Evolutionary conservation across 2,113 vertebrate genomes (phyloP), one percentile per base, ranked within the genome.

Genomic region (Brachypteracias leptosomus): DNA sequence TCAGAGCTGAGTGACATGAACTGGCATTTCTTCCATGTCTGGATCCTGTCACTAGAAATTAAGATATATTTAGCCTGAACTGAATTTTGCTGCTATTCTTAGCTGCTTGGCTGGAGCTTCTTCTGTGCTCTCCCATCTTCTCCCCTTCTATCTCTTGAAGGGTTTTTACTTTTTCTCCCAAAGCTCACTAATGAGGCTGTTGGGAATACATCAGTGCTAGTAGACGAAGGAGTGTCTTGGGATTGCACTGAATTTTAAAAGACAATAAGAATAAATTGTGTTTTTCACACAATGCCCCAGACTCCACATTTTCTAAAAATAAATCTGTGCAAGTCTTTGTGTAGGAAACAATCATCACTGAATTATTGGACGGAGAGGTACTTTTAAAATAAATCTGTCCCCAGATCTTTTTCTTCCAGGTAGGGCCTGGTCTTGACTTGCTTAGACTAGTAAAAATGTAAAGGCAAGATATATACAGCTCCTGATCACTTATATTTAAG

Each of bases 41-140:
- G 90, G 79, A 87, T 88, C 72, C 36, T 3, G 2, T 85, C 93
- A 87, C 79, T 63, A 72, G 77, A 78, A 94, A 81, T n/a, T 13
- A 44, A 91, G 72, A 38, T 90, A 96, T 90, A 86, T 95, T 95
- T 96, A 94, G 57, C 61, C 49, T 80, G 28, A 82, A 8, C 44
- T 90, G 58, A 90, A 72, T 36, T n/a, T n/a, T 3, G 16, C 61
- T 67, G 44, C 65, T 96, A 65, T 94, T 95, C 52, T 96, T 84
- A 92, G 75, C 67, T 77, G 67, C 70, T 74, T 77, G 35, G 24
- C 59, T 88, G 90, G 25, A 77, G 16, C 40, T 76, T 55, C 26
- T 79, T 78, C 28, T 89, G 26, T 58, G 17, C 36, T 57, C 16
- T 70, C 14, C 35, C 5, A 2, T 92, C 47, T 89, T 80, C 26